phyloP scores from a whole-genome alignment of 2,888 invertebrate species.

The Lissocephala sabroskyi region DNA sequence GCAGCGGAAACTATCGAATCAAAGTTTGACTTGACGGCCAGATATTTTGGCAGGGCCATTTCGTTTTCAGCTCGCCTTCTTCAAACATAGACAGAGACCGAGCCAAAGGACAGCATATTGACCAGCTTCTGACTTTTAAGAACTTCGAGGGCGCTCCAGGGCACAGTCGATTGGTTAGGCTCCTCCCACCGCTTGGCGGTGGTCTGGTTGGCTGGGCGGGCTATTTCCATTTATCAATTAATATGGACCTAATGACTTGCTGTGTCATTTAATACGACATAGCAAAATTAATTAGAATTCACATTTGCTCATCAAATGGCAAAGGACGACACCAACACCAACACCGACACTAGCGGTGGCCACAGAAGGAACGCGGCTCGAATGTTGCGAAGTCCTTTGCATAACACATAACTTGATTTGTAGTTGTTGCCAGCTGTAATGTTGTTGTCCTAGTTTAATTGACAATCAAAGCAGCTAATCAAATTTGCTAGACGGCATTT shows the following conservation, averaged over 20 bases:
- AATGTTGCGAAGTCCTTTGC: too few species aligned
- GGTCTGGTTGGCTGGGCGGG: constrained; percentile 9
- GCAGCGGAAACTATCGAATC: constrained; percentile 42
- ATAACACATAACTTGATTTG: constrained; percentile 19
- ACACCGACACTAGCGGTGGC: too few species aligned
- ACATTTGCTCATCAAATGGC: constrained; percentile 38
- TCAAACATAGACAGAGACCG: too few species aligned
- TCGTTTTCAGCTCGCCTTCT: too few species aligned
- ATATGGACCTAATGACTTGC: constrained; percentile 58
- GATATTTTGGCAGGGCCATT: neutral
- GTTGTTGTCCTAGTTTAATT: constrained; percentile 54
- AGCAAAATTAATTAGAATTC: constrained; percentile 57
- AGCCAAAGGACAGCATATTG: neutral
- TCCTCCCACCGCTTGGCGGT: too few species aligned
- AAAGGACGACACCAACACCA: too few species aligned
- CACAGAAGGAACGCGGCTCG: too few species aligned
- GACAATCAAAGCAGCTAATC: constrained; percentile 58
- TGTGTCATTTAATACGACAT: constrained; percentile 50
- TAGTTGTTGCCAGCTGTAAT: constrained; percentile 24
- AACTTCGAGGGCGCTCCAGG: constrained; percentile 47
- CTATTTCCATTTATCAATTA: constrained; percentile 60
- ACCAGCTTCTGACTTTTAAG: constrained; percentile 27
- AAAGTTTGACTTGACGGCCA: constrained; percentile 55
- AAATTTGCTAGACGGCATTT: constrained; percentile 60
- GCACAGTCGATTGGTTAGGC: constrained; percentile 4